Base-by-base conservation (phyloP, 2,113 vertebrate genomes). In the Cisticola juncidis region DNA sequence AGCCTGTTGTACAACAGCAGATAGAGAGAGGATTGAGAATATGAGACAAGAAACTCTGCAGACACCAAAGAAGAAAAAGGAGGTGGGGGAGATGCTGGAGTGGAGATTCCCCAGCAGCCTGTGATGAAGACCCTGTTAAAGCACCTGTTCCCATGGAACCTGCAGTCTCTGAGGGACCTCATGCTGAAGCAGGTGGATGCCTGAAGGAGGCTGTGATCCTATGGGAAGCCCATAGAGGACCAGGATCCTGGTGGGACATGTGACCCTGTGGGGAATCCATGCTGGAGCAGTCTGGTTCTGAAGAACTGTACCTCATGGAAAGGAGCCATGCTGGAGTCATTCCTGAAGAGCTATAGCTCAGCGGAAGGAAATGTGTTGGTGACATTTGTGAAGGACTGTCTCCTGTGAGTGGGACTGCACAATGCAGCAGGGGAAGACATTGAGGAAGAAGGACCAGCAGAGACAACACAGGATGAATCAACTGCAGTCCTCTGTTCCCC, bases 291-390 rank as follows among this genome's bases (percentile, higher is more conserved):
- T 53, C 56, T 53, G 13, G 4, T 15, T 38, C 28, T 45, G 40
- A 76, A 69, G n/a, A 54, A 8, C n/a, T 31, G 54, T 17, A 40
- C 20, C 6, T 29, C 29, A 60, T 9, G 19, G 20, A 29, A 53
- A 53, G 20, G n/a, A 72, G 14, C 18, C 8, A 12, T 2, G 2
- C 23, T 57, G 26, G 58, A 72, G 35, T 15, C 1, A 18, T 16
- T 50, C 42, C 50, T 50, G 35, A 65, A 42, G 11, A 64, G 3
- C 31, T 36, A 14, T 28, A 36, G 26, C 15, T 57, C 36, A 44
- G 25, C 8, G 26, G 36, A 58, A 66, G 36, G 19, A 31, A 7
- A 29, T 0, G 0, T 40, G 13, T 3, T 47, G 61, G 38, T 35
- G 14, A 53, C 14, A 26, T 68, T 53, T 47, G 38, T n/a, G n/a